A percentile compares a stretch with the other conserved stretches of the same genome.
Conservation (phyloP, 2,797 vertebrate genomes). For the Sebastes aleutianus region DNA sequence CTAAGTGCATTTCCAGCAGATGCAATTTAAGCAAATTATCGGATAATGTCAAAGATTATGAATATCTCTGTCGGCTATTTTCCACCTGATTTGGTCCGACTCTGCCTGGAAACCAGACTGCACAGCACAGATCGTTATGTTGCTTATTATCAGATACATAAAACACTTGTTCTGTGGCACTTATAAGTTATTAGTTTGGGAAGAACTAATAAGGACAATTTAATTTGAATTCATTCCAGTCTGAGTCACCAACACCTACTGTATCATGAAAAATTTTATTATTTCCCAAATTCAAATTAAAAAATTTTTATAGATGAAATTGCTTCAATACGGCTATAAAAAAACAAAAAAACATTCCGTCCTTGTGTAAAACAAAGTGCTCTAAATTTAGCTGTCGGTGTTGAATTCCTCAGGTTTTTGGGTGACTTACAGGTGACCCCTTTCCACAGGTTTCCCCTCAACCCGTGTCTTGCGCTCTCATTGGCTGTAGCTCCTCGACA, state of each 20-base stretch:
- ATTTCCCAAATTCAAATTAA: neutral
- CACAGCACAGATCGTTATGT: neutral
- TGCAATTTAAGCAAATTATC: conserved; percentile 40
- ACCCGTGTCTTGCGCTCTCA: no score
- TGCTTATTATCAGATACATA: neutral
- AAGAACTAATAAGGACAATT: neutral
- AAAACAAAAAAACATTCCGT: no score
- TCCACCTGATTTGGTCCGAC: neutral
- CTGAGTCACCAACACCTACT: neutral
- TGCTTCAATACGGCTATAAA: no score
- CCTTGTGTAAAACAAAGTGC: no score
- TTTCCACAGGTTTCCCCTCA: no score
- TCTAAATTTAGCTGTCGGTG: no score
- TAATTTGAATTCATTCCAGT: neutral
- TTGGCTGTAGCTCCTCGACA: no score
- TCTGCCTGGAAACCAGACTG: neutral
- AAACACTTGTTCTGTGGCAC: neutral
- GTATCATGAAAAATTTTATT: neutral
- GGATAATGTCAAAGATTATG: conserved; percentile 35
- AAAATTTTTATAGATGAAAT: no score
- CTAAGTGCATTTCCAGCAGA: conserved; percentile 26
- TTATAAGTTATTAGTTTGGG: neutral
- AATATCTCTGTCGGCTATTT: conserved; percentile 13
- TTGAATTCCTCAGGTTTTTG: no score
- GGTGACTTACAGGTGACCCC: no score